These are phyloP conservation scores for Caenorhabditis imperialis DNA, from an alignment of 2,888 invertebrate genomes.

Conservation along the genomic window DNA sequence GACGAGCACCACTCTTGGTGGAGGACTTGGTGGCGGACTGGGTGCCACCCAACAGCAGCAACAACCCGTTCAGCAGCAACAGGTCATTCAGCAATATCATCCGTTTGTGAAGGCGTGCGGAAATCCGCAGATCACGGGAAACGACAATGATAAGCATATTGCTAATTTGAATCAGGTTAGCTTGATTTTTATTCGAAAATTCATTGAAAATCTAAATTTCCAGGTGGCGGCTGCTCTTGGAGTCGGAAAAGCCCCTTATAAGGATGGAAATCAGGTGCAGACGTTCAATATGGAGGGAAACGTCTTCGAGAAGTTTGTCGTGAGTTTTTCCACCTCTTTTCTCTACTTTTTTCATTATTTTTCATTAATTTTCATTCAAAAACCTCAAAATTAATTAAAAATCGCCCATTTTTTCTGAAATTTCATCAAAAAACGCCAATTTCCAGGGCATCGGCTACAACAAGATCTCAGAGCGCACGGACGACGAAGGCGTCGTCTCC, in stretches of 20 bases:
- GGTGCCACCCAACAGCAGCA: slow-evolving; percentile 31
- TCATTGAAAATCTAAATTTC: not conserved
- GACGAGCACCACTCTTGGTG: slow-evolving; percentile 3
- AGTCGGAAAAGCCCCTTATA: slow-evolving; percentile 70
- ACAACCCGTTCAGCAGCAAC: slow-evolving; percentile 13
- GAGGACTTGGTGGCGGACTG: slow-evolving; percentile 1
- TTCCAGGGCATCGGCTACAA: slow-evolving; percentile 89
- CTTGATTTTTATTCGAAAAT: not conserved
- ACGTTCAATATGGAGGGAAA: slow-evolving; percentile 81
- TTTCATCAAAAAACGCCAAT: too few species aligned
- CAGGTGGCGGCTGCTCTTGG: slow-evolving; percentile 78
- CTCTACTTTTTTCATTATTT: too few species aligned
- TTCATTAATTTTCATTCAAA: too few species aligned
- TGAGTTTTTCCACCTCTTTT: slow-evolving; percentile 30
- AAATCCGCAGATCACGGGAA: slow-evolving; percentile 49
- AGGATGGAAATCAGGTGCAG: slow-evolving; percentile 58
- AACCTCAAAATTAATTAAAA: too few species aligned
- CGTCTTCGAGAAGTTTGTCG: slow-evolving; percentile 35
- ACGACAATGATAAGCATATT: slow-evolving; percentile 36
- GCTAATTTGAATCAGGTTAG: slow-evolving; percentile 44
- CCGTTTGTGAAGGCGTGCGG: slow-evolving; percentile 44
- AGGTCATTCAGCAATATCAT: slow-evolving; percentile 37
- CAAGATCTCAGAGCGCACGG: slow-evolving; percentile 88
- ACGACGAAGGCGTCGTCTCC: slow-evolving; percentile 91
- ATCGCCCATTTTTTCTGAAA: not conserved